Conservation (phyloP, 2,113 vertebrate species). For the Rhegmatorhina hoffmannsi region DNA sequence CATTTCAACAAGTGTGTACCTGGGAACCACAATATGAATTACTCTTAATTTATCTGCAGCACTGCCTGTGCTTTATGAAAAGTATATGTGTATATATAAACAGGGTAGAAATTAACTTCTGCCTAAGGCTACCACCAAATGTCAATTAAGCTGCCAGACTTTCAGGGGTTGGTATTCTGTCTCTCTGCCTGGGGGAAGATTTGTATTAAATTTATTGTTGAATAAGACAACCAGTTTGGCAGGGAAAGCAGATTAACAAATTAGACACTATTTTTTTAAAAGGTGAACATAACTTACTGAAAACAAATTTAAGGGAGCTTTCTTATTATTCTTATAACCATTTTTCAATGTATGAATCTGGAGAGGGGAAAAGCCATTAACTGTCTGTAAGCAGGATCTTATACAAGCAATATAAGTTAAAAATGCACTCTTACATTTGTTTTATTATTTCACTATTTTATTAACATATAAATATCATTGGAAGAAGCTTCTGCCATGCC, state of each 20-base stretch:
- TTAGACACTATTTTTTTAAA: slow-evolving; percentile 53
- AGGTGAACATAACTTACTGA: slow-evolving; percentile 58
- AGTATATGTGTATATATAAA: slow-evolving; percentile 40
- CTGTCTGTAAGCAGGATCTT: slow-evolving; percentile 33
- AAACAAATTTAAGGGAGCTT: slow-evolving; percentile 60
- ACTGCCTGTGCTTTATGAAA: slow-evolving; percentile 40
- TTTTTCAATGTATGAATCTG: slow-evolving; percentile 45
- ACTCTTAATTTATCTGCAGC: slow-evolving; percentile 51
- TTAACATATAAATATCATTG: slow-evolving; percentile 61
- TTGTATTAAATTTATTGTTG: slow-evolving; percentile 75
- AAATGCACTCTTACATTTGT: slow-evolving; percentile 32
- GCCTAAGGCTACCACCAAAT: slow-evolving; percentile 64
- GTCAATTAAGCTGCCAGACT: slow-evolving; percentile 74
- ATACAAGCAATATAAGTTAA: slow-evolving; percentile 27
- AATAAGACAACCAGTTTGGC: slow-evolving; percentile 68
- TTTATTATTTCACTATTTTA: slow-evolving; percentile 60
- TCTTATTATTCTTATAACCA: slow-evolving; percentile 13
- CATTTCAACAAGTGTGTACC: slow-evolving; percentile 20
- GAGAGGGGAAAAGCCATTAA: not conserved
- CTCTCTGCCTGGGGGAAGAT: slow-evolving; percentile 69
- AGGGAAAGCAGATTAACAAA: slow-evolving; percentile 71
- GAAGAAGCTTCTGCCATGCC: slow-evolving; percentile 21
- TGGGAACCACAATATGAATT: slow-evolving; percentile 50
- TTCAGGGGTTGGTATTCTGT: slow-evolving; percentile 49
- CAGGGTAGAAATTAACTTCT: slow-evolving; percentile 63